phyloP scores from a whole-genome alignment of 1,140 invertebrate genomes.

The Oryctes rhinoceros region DNA sequence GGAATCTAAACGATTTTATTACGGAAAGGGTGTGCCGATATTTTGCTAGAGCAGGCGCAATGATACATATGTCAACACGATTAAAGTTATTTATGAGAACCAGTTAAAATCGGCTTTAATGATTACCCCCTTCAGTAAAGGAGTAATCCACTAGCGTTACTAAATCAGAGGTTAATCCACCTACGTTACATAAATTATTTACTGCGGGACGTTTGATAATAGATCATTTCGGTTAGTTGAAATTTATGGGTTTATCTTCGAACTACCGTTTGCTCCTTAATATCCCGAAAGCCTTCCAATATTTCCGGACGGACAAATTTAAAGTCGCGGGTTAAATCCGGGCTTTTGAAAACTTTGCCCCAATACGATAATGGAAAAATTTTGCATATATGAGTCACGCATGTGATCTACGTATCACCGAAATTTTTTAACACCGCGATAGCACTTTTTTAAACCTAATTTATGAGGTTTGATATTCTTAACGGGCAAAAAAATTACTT shows the following conservation, averaged over 20 bases:
- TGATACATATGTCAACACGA: conserved; percentile 47
- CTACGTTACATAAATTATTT: conserved; percentile 53
- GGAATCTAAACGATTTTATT: conserved; percentile 19
- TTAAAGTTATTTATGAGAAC: conserved; percentile 50
- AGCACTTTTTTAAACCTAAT: not conserved
- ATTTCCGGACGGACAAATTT: conserved; percentile 12
- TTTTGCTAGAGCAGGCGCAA: conserved; percentile 27
- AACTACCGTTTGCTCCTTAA: conserved; percentile 26
- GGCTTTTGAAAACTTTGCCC: not conserved
- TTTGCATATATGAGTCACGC: not conserved
- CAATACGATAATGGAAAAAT: conserved; percentile 22
- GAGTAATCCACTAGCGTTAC: conserved; percentile 46
- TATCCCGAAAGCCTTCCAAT: conserved; percentile 31
- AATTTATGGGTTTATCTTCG: conserved; percentile 43
- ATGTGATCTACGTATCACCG: no score
- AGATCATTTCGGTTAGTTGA: conserved; percentile 45
- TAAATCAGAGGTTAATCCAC: conserved; percentile 53
- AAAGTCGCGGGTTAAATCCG: not conserved
- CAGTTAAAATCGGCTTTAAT: conserved; percentile 52
- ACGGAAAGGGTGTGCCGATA: not conserved
- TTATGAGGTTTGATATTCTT: no score
- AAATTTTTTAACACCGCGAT: not conserved
- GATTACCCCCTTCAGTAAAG: conserved; percentile 48
- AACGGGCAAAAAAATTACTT: no score
- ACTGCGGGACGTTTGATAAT: conserved; percentile 48